Evolutionary conservation across 1,140 invertebrate genomes (phyloP).

Genomic region (Meloidogyne chitwoodi): DNA sequence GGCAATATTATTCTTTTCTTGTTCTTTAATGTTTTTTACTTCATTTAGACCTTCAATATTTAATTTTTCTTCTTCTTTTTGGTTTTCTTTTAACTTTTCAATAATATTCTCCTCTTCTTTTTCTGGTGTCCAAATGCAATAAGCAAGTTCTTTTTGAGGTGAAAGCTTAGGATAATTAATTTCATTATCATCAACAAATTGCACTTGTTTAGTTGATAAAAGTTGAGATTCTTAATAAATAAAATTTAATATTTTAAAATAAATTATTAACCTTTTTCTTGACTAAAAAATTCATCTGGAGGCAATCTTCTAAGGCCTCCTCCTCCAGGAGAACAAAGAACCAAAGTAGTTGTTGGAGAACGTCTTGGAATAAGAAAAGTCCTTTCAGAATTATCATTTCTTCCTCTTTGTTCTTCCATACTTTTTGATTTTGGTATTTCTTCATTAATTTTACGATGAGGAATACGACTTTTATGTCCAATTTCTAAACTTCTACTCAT

Average conservation of each 20-base stretch:
- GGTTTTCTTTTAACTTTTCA: background rate
- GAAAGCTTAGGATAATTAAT: background rate
- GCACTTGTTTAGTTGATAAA: background rate
- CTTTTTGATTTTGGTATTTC: slow-evolving; percentile 25
- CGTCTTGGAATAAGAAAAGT: slow-evolving; percentile 12
- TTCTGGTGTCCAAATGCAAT: background rate
- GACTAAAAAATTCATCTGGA: background rate
- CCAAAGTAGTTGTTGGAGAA: slow-evolving; percentile 19
- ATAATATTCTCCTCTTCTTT: background rate
- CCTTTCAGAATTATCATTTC: background rate
- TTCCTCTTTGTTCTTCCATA: slow-evolving; percentile 7
- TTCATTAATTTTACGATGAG: background rate
- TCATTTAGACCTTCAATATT: background rate
- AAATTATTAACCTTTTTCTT: background rate
- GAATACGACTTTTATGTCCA: slow-evolving; percentile 8
- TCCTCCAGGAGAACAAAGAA: slow-evolving; percentile 11
- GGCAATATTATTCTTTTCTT: background rate
- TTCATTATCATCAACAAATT: background rate
- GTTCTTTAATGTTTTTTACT: background rate
- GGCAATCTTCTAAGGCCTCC: slow-evolving; percentile 1
- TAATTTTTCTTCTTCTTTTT: background rate
- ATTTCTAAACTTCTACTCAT: slow-evolving; percentile 22
- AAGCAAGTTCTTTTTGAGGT: background rate
- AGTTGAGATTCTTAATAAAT: background rate
- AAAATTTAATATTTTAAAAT: background rate